Base-by-base conservation (phyloP, 2,888 invertebrate species). In the Orchestes rusci region DNA sequence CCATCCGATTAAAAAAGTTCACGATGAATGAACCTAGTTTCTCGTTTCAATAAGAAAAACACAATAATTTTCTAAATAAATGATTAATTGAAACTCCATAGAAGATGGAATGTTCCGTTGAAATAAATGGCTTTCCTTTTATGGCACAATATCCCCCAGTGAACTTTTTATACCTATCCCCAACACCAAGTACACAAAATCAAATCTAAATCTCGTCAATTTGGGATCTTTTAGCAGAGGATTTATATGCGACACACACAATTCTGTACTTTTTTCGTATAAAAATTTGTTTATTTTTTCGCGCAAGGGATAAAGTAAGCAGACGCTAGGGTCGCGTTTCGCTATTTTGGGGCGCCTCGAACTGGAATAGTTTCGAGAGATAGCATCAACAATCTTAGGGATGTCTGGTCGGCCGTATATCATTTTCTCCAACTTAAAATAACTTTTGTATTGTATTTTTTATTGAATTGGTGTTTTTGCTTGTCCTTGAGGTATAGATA, bases 361-460 rank as follows among this genome's bases (percentile, higher is more conserved):
- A 64, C 63, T 63, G 62, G 63, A 59, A 62, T 62, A 61, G 62
- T 61, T 63, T 57, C n/a, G n/a, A 61, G 17, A 51, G 67, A 67
- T 67, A 67, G 59, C 64, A 67, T 67, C 67, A 67, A 67, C 67
- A 67, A 67, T 67, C 67, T 66, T 56, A 43, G 55, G 59, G 61
- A 60, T 61, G 60, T 58, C 57, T 59, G 59, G 56, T 60, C 62
- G 56, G 59, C 57, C 66, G 65, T 67, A 65, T 66, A 61, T 67
- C 67, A 67, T 67, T 64, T 62, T 59, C 60, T 29, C 16, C 7
- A 23, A 19, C 23, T 36, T 36, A 23, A 19, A 36, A 23, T 20
- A 12, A 15, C 36, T 10, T 36, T 23, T 36, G 12, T 23, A 23
- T n/a, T n/a, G n/a, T n/a, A n/a, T n/a, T n/a, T n/a, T n/a, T n/a